These are phyloP conservation scores for Andrena trimmerana DNA, from an alignment of 2,888 invertebrate genomes.

Conservation along the genomic window DNA sequence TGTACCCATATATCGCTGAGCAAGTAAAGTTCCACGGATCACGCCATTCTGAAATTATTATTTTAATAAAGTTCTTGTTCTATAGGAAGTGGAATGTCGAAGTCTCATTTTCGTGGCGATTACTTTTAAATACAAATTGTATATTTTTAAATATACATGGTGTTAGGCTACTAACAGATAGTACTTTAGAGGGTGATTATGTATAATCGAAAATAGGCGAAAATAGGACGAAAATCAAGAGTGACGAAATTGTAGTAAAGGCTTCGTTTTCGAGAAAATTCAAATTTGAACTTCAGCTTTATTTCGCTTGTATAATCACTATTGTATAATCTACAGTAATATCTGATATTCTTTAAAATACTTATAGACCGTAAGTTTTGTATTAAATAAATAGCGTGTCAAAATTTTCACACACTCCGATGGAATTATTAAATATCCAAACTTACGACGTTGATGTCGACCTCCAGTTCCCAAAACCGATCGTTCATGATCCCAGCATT, in stretches of 20 bases:
- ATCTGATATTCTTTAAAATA: too few relatives aligned
- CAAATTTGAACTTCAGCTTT: too few relatives aligned
- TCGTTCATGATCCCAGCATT: conserved; percentile 93
- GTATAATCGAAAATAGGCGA: too few relatives aligned
- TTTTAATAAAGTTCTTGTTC: background rate
- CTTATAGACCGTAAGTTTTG: too few relatives aligned
- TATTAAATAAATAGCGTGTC: background rate
- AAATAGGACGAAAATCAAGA: too few relatives aligned
- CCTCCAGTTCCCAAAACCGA: conserved; percentile 91
- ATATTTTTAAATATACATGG: too few relatives aligned
- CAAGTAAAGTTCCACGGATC: conserved; percentile 91
- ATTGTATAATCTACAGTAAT: background rate
- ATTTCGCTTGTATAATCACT: too few relatives aligned
- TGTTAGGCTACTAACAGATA: too few relatives aligned
- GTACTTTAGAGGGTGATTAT: too few relatives aligned
- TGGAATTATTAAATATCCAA: conserved; percentile 3
- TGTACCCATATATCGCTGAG: conserved; percentile 91
- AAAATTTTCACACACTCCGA: background rate
- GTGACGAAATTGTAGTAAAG: too few relatives aligned
- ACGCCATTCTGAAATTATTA: conserved; percentile 89
- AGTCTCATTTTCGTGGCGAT: background rate
- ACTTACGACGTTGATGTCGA: conserved; percentile 91
- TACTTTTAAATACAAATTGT: too few relatives aligned
- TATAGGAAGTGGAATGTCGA: background rate
- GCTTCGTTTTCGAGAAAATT: too few relatives aligned